Evolutionary conservation across 2,888 invertebrate genomes (phyloP), one percentile per base, ranked within the genome.

Genomic region (Blastobasis lacticolella): DNA sequence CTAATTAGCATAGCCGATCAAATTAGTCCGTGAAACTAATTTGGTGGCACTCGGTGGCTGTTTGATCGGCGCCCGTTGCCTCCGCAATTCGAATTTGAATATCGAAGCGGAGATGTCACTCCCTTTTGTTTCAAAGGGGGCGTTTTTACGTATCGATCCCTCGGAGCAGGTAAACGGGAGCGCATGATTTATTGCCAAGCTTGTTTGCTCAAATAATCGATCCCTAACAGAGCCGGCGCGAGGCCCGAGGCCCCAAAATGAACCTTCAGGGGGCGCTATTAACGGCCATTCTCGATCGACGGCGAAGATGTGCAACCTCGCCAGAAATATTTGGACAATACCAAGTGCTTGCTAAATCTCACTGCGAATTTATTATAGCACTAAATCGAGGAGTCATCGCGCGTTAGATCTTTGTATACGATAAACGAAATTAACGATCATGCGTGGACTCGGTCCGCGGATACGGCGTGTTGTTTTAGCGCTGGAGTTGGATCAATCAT

Each of bases 191-290:
- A 87, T 87, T 78, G 71, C 81, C 70, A 60, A 64, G 73, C 81
- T 79, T 85, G 85, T 86, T 87, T 87, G 87, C 79, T 78, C 83
- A 78, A 82, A 84, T 84, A 86, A 87, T 87, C 87, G 85, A 86
- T 84, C 72, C 73, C 69, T 63, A 68, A 71, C 71, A 55, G 72
- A 70, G 67, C 64, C 60, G 50, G 37, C 47, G 54, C 54, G 55
- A 57, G 61, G 58, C 57, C 54, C 54, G 55, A 57, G 61, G 58
- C 57, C 54, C 69, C 59, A 71, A 74, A 73, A 56, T 57, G 50
- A 49, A 49, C 54, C 65, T 58, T 76, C 72, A 60, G 49, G 52
- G 53, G 45, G 65, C 59, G 55, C 58, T 58, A 59, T 63, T 73
- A 75, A 68, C 55, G 64, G 57, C 52, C 57, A 58, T 49, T 51